Base-by-base conservation (phyloP, 2,888 invertebrate genomes). In the Corythucha ciliata region DNA sequence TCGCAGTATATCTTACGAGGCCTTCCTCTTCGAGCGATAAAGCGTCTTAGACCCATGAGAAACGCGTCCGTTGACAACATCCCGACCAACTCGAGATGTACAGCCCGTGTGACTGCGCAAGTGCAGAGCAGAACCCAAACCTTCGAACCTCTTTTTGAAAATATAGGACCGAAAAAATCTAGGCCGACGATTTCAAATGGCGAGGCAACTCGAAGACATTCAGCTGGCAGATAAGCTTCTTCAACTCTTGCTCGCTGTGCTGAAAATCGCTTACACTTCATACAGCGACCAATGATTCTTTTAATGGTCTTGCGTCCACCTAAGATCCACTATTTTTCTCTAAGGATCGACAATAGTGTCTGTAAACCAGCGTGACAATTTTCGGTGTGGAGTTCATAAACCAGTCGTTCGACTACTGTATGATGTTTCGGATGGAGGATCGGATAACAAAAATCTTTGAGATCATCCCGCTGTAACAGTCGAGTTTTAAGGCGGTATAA, bases 121-220 rank as follows among this genome's bases (percentile, higher is more conserved):
- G 68, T 68, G 50, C 63, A 64, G 6, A 70, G 29, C 3, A 59
- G 57, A 5, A 69, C 58, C 63, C 64, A 69, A 4, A 55, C 59
- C 36, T 65, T 63, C 20, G 48, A 3, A 4, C 41, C 48, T 18
- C 12, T 20, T 45, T 25, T 46, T 22, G 65, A 50, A 21, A 42
- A 54, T 12, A 69, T 37, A 1, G 69, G 69, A 0, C 69, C 69
- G 3, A 64, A 60, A 32, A 68, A 59, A 55, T 68, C 68, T 0
- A 67, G 55, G 6, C 66, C 68, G 1, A 57, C 58, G 3, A 63
- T 48, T 46, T 65, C 62, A 60, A 67, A 65, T 6, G 55, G 55
- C 4, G 48, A 33, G 6, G 62, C 60, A 47, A 61, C 55, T 10
- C 57, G 54, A 3, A 66, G 59, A 10, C 65, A 56, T 54, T 66